phyloP scores from a whole-genome alignment of 2,888 invertebrate species.

The Orthosia cruda region DNA sequence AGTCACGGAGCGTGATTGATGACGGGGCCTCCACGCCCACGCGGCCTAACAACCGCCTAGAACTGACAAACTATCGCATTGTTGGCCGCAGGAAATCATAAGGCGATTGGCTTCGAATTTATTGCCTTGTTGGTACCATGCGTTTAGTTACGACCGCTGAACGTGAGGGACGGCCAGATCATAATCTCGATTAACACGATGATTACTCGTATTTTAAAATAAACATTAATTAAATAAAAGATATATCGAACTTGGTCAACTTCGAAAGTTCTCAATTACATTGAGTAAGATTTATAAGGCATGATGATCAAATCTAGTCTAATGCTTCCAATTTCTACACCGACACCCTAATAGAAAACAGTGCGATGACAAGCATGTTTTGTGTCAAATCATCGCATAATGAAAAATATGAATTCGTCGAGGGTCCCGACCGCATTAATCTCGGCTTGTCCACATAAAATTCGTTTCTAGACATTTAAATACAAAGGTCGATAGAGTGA shows the following conservation, averaged over 20 bases:
- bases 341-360: conserved; percentile 82
- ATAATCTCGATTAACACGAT: conserved; percentile 71
- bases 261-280: conserved; percentile 37
- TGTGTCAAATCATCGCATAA: conserved; percentile 87
- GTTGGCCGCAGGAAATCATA: conserved; percentile 85
- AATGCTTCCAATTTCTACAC: conserved; percentile 72
- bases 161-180: conserved; percentile 70
- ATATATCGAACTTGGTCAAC: conserved; percentile 35
- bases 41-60: conserved; percentile 85
- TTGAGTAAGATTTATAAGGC: background rate
- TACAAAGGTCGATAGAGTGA: conserved; percentile 88
- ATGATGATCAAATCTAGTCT: conserved; percentile 58
- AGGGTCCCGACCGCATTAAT: conserved; percentile 81
- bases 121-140: conserved; percentile 76
- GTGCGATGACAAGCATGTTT: conserved; percentile 84
- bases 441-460: conserved; percentile 82
- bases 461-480: conserved; percentile 86
- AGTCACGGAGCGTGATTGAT: conserved; percentile 91
- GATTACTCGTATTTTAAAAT: conserved; percentile 64
- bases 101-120: conserved; percentile 83
- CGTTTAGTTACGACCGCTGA: conserved; percentile 71
- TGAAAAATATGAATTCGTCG: conserved; percentile 86
- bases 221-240: conserved; percentile 56
- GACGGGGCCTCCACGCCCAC: conserved; percentile 85
- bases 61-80: conserved; percentile 88